Evolutionary conservation across 35 echinoderm and acorn worm species (phyloP), one percentile per base, ranked within the genome.

Genomic region (Lytechinus variegatus): DNA sequence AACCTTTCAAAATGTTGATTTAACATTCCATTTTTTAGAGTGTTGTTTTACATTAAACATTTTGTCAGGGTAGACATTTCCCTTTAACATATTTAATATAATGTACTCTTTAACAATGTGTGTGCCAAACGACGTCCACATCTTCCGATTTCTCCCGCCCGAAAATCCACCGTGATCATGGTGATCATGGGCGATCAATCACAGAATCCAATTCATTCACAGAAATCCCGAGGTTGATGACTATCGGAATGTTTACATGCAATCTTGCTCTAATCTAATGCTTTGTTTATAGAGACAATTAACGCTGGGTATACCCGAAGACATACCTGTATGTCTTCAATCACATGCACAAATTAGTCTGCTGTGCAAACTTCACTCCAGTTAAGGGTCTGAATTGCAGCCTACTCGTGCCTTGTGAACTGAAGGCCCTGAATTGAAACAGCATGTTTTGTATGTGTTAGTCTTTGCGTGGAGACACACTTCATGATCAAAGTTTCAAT

Each of bases 161-260:
- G 21, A 7, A 19, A 79, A 8, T 24, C 66, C 19, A 44, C 33
- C 33, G 33, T 44, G 33, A 44, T 44, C 33, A 44, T 44, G 16
- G 33, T 44, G 33, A 44, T 44, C 33, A 44, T 44, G 16, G 4
- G 21, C 66, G 66, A 79, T 79, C 66, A 24, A 79, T 79, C 66
- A 79, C 66, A 24, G n/a, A 8, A 7, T 79, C 66, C 6, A 4
- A 24, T 24, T 16, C 6, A 24, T 24, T 16, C 6, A n/a, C 24
- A 24, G 66, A 24, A 79, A n/a, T 79, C 66, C 66, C 19, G 33
- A 24, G 19, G 66, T 24, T 93, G 92, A 14, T 3, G 92, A 55
- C 55, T 53, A 93, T 93, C 56, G 13, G 92, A 93, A 93, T 93
- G 92, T 93, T 93, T 93, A 93, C 29, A 93, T 6, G 9, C 52